These are phyloP conservation scores for Centruroides vittatus DNA, from an alignment of 1,140 invertebrate species.

Conservation along the genomic window DNA sequence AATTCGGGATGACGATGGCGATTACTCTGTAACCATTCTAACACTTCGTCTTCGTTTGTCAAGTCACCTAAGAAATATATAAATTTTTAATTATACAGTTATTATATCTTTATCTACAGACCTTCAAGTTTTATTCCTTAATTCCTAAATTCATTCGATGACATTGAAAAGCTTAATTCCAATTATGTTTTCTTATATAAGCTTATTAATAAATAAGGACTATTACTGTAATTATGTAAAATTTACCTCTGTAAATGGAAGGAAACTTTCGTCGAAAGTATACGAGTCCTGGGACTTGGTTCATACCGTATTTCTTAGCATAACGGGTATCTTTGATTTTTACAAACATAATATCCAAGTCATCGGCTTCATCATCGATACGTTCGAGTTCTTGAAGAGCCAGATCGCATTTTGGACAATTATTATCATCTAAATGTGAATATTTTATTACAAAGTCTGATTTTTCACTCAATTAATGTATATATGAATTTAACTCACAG, in stretches of 20 bases:
- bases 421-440: conserved; percentile 43
- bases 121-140: no score
- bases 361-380: conserved; percentile 84
- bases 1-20: conserved; percentile 81
- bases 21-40: conserved; percentile 86
- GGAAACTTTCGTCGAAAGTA: conserved; percentile 89
- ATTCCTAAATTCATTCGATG: no score
- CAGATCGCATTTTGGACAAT: conserved; percentile 49
- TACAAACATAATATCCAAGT: conserved; percentile 86
- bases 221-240: neutral
- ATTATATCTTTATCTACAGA: no score
- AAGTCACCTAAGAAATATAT: conserved; percentile 47
- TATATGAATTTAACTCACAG: conserved; percentile 47
- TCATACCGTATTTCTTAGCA: conserved; percentile 88
- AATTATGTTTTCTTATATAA: no score
- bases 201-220: no score
- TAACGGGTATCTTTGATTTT: conserved; percentile 85
- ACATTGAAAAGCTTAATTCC: no score
- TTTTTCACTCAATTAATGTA: neutral
- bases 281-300: conserved; percentile 74
- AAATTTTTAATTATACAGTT: no score
- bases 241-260: conserved; percentile 76
- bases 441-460: no score
- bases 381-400: conserved; percentile 73
- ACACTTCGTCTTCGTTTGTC: conserved; percentile 66